Conservation (phyloP, 2,888 invertebrate genomes). For the Orthosia gothica region DNA sequence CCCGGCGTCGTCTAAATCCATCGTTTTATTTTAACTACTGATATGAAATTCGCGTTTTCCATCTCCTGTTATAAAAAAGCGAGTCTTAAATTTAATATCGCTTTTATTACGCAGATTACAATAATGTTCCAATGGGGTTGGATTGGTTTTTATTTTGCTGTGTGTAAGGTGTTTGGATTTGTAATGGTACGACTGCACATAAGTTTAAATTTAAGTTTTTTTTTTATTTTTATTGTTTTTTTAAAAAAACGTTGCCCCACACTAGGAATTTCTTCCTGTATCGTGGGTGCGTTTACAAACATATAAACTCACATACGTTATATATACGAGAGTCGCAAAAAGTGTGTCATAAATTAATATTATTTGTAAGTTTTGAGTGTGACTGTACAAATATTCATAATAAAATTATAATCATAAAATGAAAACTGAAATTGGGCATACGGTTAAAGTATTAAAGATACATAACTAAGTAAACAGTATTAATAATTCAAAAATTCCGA, state of each 20-base stretch:
- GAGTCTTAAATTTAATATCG: constrained; percentile 88
- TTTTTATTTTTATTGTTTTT: too few species aligned
- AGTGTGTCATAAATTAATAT: background rate
- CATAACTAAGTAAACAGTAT: background rate
- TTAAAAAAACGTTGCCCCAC: too few species aligned
- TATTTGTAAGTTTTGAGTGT: background rate
- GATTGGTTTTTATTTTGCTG: constrained; percentile 65
- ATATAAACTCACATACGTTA: too few species aligned
- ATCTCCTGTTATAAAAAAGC: constrained; percentile 87
- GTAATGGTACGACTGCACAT: background rate
- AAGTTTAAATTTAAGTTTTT: too few species aligned
- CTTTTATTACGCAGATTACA: constrained; percentile 90
- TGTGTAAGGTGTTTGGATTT: constrained; percentile 49
- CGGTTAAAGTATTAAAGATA: background rate
- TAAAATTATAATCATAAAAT: background rate
- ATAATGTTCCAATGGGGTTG: constrained; percentile 81
- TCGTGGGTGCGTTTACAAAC: too few species aligned
- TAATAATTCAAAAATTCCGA: background rate
- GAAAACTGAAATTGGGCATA: background rate
- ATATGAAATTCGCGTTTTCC: constrained; percentile 88
- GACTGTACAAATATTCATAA: background rate
- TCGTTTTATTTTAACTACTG: constrained; percentile 89
- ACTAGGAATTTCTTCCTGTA: too few species aligned
- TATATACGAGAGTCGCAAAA: background rate
- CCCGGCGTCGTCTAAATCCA: constrained; percentile 80